Evolutionary conservation across 1,140 invertebrate genomes (phyloP), one percentile per base, ranked within the genome.

Genomic region (Drosophila fuyamai): DNA sequence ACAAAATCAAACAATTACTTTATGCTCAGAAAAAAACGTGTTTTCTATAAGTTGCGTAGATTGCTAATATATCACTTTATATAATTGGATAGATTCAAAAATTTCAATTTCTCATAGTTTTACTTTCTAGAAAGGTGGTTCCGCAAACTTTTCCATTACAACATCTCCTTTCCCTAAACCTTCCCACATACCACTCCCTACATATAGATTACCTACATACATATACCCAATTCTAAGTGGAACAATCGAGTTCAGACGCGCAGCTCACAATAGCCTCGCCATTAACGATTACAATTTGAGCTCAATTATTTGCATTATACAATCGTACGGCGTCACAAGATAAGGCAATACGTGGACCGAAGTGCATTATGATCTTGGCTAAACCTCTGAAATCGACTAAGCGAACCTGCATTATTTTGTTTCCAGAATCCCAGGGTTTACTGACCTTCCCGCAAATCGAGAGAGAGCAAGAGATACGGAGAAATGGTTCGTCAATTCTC

Each of bases 271-370:
- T 57, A 70, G 65, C 65, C 76, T 76, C 56, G 77, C 65, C 65
- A 72, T 46, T 65, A 54, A 57, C 46, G 79, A 79, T 79, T 88
- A 68, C 72, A 65, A 66, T 76, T 83, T 74, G 82, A 81, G 78
- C 74, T 71, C 82, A 68, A 85, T 79, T 67, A 88, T 82, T 82
- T 76, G 60, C 74, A 79, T 85, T 80, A 79, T 73, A 70, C 79
- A 86, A 74, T 78, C 54, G 54, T 35, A 35, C 66, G 18, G 63
- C 44, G 70, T 36, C 36, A 66, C 60, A 57, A 46, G 79, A 86
- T 88, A 79, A 86, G 68, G 47, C 48, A 71, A 50, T 67, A 68
- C 56, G 51, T 16, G 44, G 29, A 58, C 51, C 60, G 61, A 54
- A 54, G 50, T 61, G 40, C 59, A 66, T 54, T 62, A 60, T 82